phyloP scores from a whole-genome alignment of 2,888 invertebrate species.

The Cynaeus angustus region DNA sequence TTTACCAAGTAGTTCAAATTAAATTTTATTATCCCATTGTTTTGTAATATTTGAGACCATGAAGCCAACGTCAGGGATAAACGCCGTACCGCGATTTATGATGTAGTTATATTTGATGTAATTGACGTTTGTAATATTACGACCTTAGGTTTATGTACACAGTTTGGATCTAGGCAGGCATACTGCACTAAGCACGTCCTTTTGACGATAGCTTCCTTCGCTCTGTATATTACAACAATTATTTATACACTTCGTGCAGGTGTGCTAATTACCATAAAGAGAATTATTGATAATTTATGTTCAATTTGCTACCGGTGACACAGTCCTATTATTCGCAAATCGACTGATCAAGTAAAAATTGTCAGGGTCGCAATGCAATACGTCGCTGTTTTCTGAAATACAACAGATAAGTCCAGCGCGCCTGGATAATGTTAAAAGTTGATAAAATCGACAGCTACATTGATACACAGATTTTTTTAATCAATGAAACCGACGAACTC shows the following conservation, averaged over 20 bases:
- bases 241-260: slow-evolving; percentile 7
- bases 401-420: not conserved
- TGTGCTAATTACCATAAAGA: slow-evolving; percentile 26
- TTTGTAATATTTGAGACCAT: not conserved
- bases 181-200: no score
- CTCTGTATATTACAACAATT: not conserved
- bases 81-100: no score
- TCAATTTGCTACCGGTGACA: slow-evolving; percentile 15
- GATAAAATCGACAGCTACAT: no score
- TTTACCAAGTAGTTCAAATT: not conserved
- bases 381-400: not conserved
- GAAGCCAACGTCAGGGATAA: not conserved
- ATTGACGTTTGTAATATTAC: no score
- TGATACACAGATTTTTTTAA: not conserved
- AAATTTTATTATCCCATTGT: not conserved
- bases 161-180: no score
- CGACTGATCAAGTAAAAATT: slow-evolving; percentile 24
- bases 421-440: slow-evolving; percentile 6
- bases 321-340: slow-evolving; percentile 23
- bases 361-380: slow-evolving; percentile 11
- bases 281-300: slow-evolving; percentile 17
- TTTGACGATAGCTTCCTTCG: no score
- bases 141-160: no score
- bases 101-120: no score
- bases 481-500: slow-evolving; percentile 17